A percentile compares a stretch with the other conserved stretches of the same genome.
Evolutionary conservation across 2,113 vertebrate genomes (phyloP).

Genomic region (Pyxicephalus adspersus): DNA sequence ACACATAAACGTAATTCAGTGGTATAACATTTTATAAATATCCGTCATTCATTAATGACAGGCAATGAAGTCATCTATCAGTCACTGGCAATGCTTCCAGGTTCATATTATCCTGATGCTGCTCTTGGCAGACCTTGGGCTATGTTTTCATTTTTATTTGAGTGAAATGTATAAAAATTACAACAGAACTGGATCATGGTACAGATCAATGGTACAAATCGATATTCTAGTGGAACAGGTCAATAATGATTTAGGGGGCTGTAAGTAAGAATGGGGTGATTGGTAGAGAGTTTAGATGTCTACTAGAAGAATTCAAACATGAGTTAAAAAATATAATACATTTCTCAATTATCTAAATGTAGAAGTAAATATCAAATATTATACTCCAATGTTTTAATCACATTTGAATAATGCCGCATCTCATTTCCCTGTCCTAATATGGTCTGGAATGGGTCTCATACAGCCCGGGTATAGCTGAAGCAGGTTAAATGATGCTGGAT

Average conservation of each 20-base stretch:
- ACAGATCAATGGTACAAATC: constrained; percentile 20
- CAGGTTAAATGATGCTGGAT: no score
- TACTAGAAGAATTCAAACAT: no score
- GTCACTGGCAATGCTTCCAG: constrained; percentile 18
- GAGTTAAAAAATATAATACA: no score
- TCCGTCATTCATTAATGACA: constrained; percentile 1
- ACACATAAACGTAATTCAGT: neutral
- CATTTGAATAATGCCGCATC: no score
- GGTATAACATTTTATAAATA: neutral
- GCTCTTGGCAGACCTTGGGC: constrained; percentile 22
- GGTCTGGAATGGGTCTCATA: no score
- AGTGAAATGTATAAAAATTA: constrained; percentile 19
- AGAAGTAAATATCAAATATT: no score
- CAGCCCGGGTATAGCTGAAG: no score
- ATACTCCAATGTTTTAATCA: no score
- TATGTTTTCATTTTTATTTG: constrained; percentile 17
- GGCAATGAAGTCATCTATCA: constrained; percentile 1
- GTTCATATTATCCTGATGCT: constrained; percentile 28
- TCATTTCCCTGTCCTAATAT: no score
- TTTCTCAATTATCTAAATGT: no score
- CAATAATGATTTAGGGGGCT: neutral
- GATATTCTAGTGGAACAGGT: constrained; percentile 10
- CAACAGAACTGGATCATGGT: constrained; percentile 24
- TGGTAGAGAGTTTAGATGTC: no score
- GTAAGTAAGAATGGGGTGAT: no score